phyloP scores from a whole-genome alignment of 2,888 invertebrate species.

The Hoplodrina ambigua region DNA sequence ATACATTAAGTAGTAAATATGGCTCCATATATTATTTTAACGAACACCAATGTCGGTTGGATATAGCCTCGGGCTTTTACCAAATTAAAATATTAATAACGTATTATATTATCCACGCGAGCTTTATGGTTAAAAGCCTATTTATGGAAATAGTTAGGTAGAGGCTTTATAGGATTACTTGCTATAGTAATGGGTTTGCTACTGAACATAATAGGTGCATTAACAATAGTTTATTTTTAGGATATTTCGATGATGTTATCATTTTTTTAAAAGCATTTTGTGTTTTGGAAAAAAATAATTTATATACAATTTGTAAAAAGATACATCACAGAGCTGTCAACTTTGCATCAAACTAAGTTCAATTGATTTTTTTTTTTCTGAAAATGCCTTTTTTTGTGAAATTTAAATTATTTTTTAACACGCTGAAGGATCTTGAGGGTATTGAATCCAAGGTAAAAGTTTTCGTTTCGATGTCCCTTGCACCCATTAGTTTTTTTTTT shows the following conservation, averaged over 20 bases:
- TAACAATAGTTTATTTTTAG: not conserved
- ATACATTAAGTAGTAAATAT: slow-evolving; percentile 28
- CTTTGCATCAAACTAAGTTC: too few species aligned
- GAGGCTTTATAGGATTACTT: slow-evolving; percentile 36
- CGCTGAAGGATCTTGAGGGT: too few species aligned
- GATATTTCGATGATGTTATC: not conserved
- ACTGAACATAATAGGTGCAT: not conserved
- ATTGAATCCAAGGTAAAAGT: too few species aligned
- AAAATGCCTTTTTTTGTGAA: too few species aligned
- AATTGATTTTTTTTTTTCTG: too few species aligned
- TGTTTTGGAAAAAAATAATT: too few species aligned
- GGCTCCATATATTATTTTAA: slow-evolving; percentile 46
- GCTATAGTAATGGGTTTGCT: slow-evolving; percentile 24
- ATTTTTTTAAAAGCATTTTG: not conserved
- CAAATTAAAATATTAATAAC: slow-evolving; percentile 53
- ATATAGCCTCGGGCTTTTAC: slow-evolving; percentile 55
- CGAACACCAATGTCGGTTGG: slow-evolving; percentile 31
- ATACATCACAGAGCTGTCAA: too few species aligned
- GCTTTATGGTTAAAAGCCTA: slow-evolving; percentile 18
- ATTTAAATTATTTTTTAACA: too few species aligned
- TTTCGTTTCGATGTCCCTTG: too few species aligned
- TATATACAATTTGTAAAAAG: too few species aligned
- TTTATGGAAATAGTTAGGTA: slow-evolving; percentile 49
- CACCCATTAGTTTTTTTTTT: too few species aligned
- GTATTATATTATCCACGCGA: slow-evolving; percentile 41